Evolutionary conservation across 1,140 invertebrate species (phyloP).

Genomic region (Mesaphorura yosii): DNA sequence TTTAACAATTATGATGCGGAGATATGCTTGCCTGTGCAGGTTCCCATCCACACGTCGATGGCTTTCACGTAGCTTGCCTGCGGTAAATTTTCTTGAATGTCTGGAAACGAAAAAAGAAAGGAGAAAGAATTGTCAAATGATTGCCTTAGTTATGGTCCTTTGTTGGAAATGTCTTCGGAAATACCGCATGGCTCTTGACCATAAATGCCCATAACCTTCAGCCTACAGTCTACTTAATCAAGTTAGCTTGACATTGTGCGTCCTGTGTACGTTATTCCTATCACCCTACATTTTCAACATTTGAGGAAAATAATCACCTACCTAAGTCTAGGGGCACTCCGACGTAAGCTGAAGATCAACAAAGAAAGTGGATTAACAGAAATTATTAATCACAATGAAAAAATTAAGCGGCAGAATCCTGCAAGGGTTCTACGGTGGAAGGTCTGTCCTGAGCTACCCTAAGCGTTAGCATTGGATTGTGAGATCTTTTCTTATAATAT

Average conservation of each 20-base stretch:
- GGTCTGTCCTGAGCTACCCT: no score
- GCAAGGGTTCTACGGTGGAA: no score
- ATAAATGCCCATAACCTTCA: background rate
- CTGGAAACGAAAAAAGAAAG: constrained; percentile 30
- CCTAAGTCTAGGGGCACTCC: background rate
- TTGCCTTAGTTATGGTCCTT: background rate
- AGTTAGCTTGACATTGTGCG: background rate
- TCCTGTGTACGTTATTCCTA: background rate
- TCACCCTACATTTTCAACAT: background rate
- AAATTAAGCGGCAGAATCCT: no score
- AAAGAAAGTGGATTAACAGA: no score
- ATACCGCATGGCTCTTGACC: background rate
- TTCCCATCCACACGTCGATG: constrained; percentile 28
- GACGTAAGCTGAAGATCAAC: background rate
- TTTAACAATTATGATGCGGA: background rate
- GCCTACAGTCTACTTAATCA: background rate
- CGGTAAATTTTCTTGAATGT: constrained; percentile 42
- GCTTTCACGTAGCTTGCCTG: constrained; percentile 42
- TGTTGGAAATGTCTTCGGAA: background rate
- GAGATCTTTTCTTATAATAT: no score
- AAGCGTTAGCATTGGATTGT: no score
- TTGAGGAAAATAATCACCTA: background rate
- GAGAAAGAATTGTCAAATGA: background rate
- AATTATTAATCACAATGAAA: no score
- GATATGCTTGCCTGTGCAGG: constrained; percentile 21